These are phyloP conservation scores for Sarcophilus harrisii DNA, from an alignment of 2,797 vertebrate species.

Conservation along the genomic window DNA sequence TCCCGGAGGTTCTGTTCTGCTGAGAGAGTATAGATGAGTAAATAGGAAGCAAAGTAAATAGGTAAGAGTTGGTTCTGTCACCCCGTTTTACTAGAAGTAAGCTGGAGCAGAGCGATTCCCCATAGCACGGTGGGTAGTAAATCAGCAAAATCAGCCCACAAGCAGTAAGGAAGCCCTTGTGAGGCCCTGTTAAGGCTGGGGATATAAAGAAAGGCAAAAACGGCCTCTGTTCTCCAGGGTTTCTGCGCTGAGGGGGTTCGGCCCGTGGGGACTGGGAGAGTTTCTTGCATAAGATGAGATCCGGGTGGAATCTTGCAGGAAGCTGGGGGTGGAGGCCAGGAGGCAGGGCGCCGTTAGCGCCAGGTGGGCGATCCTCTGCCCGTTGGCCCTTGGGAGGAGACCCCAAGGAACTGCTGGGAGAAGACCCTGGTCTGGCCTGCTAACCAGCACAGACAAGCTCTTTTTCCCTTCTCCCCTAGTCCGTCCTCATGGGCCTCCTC, in stretches of 20 bases:
- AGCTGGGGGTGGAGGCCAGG: neutral
- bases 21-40: neutral
- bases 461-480: conserved; percentile 25
- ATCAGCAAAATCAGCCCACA: neutral
- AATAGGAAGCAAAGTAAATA: neutral
- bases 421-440: neutral
- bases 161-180: neutral
- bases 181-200: neutral
- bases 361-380: neutral
- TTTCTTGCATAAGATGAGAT: neutral
- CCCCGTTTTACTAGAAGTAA: neutral
- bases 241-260: no score
- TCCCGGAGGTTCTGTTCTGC: neutral
- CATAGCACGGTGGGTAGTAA: no score
- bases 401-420: neutral
- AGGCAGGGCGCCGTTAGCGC: neutral
- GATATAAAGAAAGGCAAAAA: neutral
- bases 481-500: conserved; percentile 70
- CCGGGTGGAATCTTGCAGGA: neutral
- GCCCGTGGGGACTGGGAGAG: neutral
- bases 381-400: neutral
- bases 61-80: neutral
- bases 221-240: neutral
- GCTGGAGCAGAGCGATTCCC: neutral
- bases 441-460: neutral